Conservation (phyloP, 2,113 vertebrate species). For the Peromyscus leucopus region DNA sequence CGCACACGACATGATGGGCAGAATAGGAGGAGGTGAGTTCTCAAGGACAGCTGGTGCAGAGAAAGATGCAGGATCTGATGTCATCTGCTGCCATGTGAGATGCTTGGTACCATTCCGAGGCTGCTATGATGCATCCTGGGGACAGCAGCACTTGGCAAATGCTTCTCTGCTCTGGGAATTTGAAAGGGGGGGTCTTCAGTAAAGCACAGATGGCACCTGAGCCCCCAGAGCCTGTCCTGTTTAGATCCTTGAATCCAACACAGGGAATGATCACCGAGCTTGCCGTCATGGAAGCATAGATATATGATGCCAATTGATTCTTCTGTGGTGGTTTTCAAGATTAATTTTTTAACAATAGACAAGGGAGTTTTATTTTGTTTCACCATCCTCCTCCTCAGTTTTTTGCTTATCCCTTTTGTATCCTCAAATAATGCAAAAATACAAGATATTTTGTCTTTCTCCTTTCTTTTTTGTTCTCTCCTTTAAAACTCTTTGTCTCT, state of each 20-base stretch:
- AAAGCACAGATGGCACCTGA: background rate
- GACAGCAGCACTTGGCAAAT: background rate
- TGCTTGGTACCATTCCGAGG: background rate
- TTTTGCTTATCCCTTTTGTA: background rate
- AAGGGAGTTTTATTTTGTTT: background rate
- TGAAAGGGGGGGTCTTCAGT: background rate
- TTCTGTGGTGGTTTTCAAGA: background rate
- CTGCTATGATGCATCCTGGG: background rate
- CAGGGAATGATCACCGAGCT: background rate
- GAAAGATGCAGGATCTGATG: constrained; percentile 64
- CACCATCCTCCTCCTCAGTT: background rate
- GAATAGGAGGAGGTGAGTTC: constrained; percentile 63
- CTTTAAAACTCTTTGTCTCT: background rate
- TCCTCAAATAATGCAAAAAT: background rate
- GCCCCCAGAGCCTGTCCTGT: background rate
- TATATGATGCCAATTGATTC: background rate
- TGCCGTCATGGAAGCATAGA: background rate
- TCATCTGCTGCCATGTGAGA: background rate
- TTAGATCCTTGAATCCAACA: background rate
- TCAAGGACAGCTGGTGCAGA: constrained; percentile 83
- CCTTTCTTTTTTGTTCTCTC: background rate
- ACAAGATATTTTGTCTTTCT: background rate
- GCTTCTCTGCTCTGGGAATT: background rate
- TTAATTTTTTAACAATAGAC: background rate
- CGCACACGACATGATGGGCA: constrained; percentile 60